phyloP scores from a whole-genome alignment of 92 coral and sea anemone species.

The Hydrozoanthus gracilis region DNA sequence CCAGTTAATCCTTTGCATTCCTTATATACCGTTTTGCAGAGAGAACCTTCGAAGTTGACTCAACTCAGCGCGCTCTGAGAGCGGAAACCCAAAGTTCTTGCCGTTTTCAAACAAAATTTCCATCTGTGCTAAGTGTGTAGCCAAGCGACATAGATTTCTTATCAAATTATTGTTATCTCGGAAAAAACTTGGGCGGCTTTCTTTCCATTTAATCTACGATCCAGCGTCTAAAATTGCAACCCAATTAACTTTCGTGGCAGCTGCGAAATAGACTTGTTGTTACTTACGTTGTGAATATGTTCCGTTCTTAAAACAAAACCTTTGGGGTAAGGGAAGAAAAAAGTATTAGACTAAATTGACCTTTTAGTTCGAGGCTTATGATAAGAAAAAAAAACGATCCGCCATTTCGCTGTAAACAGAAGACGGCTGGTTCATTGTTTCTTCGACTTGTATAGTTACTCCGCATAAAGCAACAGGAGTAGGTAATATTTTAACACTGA shows the following conservation, averaged over 20 bases:
- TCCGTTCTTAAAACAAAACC: too few relatives aligned
- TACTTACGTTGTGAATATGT: not conserved
- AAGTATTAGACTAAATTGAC: too few relatives aligned
- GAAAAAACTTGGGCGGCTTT: constrained; percentile 1
- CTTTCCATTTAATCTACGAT: not conserved
- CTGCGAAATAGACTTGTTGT: not conserved
- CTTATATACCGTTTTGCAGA: not conserved
- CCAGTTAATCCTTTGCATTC: too few relatives aligned
- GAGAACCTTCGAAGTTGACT: not conserved
- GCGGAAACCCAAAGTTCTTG: not conserved
- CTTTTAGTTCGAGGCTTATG: too few relatives aligned
- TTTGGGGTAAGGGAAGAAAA: too few relatives aligned
- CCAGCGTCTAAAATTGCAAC: not conserved
- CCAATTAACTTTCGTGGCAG: constrained; percentile 9
- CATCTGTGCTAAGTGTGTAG: not conserved
- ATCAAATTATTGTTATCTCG: constrained; percentile 32
- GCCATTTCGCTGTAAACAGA: too few relatives aligned
- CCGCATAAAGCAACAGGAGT: too few relatives aligned
- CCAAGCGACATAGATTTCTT: constrained; percentile 7
- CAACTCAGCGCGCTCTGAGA: not conserved
- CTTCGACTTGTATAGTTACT: too few relatives aligned
- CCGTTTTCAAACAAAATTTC: not conserved
- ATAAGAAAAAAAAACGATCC: too few relatives aligned
- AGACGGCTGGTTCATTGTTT: too few relatives aligned
- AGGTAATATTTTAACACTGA: too few relatives aligned